Evolutionary conservation across 2,113 vertebrate species (phyloP), one percentile per base, ranked within the genome.

Genomic region (Pollimyrus isidori): DNA sequence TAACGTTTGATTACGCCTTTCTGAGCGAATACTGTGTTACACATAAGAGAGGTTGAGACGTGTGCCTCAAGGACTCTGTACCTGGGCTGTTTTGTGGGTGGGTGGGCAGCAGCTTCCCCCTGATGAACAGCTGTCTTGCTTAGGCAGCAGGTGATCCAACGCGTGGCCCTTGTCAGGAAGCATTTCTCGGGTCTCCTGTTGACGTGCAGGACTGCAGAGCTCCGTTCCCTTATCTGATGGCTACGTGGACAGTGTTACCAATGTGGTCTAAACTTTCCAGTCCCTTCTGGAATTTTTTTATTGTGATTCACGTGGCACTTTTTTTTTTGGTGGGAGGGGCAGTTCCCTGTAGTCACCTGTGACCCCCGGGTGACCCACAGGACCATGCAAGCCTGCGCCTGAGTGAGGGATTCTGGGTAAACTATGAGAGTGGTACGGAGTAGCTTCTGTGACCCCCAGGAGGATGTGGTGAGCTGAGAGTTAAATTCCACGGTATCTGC

Each of bases 401-500:
- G 73, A 9, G 48, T 88, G 56, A 45, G 52, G 21, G 30, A 53
- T 56, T 82, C 49, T 50, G 26, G 69, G 88, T 82, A 83, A 56
- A 82, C 69, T 82, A 53, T 26, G 30, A 35, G 69, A 35, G 49
- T 11, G 21, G 4, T 89, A 49, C 48, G 83, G 39, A 39, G 69
- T 56, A 83, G 23, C 26, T 35, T 48, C 48, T 35, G 9, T 89
- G 88, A 46, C 30, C 48, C 88, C 50, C 9, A 35, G 26, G 69
- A 52, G 48, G 52, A 49, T 26, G 10, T n/a, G 30, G 46, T 10
- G 15, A 39, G 17, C 2, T 6, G 80, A 53, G 73, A 35, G 88
- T 89, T 89, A 89, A 89, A 89, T 89, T 83, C 69, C 13, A 35
- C 5, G 7, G 49, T 30, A 35, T 21, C 73, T 45, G 30, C 69